phyloP scores from a whole-genome alignment of 2,888 invertebrate genomes.

The Trypoxylon attenuatum region DNA sequence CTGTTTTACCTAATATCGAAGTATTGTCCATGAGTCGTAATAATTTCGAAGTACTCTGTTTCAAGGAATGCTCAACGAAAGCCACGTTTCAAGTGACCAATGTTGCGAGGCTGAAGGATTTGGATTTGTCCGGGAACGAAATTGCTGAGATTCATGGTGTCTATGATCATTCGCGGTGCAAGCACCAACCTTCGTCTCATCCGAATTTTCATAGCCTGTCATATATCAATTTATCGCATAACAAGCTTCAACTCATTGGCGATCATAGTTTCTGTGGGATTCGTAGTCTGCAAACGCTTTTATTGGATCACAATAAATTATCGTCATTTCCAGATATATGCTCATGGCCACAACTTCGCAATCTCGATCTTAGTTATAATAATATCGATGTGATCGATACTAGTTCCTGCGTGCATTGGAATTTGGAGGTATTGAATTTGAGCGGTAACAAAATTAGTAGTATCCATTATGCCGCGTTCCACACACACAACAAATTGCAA shows the following conservation, averaged over 20 bases:
- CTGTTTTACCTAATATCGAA: constrained; percentile 6
- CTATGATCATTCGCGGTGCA: too few relatives aligned
- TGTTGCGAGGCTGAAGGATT: background rate
- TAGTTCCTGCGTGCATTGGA: background rate
- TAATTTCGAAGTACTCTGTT: constrained; percentile 36
- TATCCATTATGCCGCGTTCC: too few relatives aligned
- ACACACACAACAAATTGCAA: too few relatives aligned
- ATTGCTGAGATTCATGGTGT: constrained; percentile 11
- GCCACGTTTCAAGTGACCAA: background rate
- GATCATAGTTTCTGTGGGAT: background rate
- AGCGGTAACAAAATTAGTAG: constrained; percentile 19
- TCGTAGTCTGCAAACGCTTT: background rate
- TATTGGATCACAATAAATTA: constrained; percentile 10
- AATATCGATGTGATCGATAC: background rate
- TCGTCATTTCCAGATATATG: constrained; percentile 11
- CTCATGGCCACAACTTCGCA: accelerated
- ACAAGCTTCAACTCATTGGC: background rate
- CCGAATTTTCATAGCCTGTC: background rate
- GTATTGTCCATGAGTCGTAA: constrained; percentile 49
- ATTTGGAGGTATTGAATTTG: constrained; percentile 2
- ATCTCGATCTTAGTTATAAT: constrained; percentile 21
- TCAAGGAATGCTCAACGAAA: constrained; percentile 20
- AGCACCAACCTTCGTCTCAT: background rate
- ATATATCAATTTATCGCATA: constrained; percentile 35
- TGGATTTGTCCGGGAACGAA: constrained; percentile 25